Evolutionary conservation across 2,888 invertebrate genomes (phyloP).

Genomic region (Ariolimax columbianus): DNA sequence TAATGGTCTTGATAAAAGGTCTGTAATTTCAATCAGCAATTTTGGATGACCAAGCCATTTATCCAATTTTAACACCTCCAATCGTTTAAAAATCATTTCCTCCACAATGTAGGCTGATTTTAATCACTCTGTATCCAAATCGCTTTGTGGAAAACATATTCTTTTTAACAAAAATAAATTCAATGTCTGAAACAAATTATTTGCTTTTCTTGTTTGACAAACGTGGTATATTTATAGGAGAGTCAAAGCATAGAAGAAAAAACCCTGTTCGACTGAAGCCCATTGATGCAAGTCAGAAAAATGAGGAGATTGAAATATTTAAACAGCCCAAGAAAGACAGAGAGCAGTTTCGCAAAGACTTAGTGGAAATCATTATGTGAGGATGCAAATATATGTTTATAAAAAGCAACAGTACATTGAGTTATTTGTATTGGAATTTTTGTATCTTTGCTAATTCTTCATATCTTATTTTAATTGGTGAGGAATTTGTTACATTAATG

Average conservation of each 20-base stretch:
- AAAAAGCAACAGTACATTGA: not conserved
- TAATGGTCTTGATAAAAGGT: too few relatives aligned
- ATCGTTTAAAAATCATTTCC: too few relatives aligned
- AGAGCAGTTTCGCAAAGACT: slow-evolving; percentile 88
- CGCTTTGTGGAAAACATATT: not conserved
- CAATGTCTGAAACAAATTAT: not conserved
- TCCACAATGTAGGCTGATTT: too few relatives aligned
- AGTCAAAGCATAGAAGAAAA: slow-evolving; percentile 64
- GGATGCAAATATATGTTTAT: slow-evolving; percentile 50
- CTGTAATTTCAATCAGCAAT: too few relatives aligned
- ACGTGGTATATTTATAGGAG: slow-evolving; percentile 63
- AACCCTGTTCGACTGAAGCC: slow-evolving; percentile 62
- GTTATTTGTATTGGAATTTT: too few relatives aligned
- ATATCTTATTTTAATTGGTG: too few relatives aligned
- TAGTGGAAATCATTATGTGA: slow-evolving; percentile 86
- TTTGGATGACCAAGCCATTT: too few relatives aligned
- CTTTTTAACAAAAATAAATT: not conserved
- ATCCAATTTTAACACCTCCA: too few relatives aligned
- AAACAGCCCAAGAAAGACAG: slow-evolving; percentile 82
- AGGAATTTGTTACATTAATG: too few relatives aligned
- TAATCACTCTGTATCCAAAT: not conserved
- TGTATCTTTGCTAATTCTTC: too few relatives aligned
- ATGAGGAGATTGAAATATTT: slow-evolving; percentile 65
- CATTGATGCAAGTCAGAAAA: slow-evolving; percentile 62
- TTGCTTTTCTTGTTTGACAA: not conserved